Evolutionary conservation across 37 sponge, comb jelly and placozoan genomes (phyloP).

Genomic region (Bolinopsis microptera): DNA sequence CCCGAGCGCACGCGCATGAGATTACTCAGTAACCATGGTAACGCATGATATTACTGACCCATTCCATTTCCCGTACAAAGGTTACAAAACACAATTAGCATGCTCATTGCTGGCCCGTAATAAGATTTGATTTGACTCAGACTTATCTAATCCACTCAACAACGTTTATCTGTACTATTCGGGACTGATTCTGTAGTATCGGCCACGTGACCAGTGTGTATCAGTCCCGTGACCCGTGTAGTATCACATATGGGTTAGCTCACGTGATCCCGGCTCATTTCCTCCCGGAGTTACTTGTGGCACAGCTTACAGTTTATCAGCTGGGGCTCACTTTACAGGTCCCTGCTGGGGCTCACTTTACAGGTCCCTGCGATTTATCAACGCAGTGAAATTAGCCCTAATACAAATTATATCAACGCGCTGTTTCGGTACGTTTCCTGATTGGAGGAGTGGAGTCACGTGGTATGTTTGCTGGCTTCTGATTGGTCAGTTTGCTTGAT

Average conservation of each 20-base stretch:
- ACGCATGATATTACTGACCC: too few relatives aligned
- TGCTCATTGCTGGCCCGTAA: too few relatives aligned
- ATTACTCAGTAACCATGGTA: too few relatives aligned
- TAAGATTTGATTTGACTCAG: neutral
- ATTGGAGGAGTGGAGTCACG: neutral
- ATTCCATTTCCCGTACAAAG: too few relatives aligned
- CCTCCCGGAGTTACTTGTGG: too few relatives aligned
- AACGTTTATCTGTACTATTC: neutral
- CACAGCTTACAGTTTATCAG: too few relatives aligned
- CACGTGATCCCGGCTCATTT: too few relatives aligned
- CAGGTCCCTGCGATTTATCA: neutral
- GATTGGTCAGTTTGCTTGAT: conserved; percentile 9
- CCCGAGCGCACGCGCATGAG: too few relatives aligned
- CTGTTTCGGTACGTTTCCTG: neutral
- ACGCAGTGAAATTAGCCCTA: conserved; percentile 27
- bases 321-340: too few relatives aligned
- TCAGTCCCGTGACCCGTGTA: too few relatives aligned
- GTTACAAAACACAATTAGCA: too few relatives aligned
- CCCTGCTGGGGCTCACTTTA: conserved; percentile 3
- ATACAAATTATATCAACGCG: conserved; percentile 62
- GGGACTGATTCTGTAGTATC: neutral
- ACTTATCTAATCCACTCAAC: neutral
- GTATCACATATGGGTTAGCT: too few relatives aligned
- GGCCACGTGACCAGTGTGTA: neutral
- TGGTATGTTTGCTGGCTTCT: neutral